Evolutionary conservation across 2,888 invertebrate genomes (phyloP).

Genomic region (Rhingia campestris): DNA sequence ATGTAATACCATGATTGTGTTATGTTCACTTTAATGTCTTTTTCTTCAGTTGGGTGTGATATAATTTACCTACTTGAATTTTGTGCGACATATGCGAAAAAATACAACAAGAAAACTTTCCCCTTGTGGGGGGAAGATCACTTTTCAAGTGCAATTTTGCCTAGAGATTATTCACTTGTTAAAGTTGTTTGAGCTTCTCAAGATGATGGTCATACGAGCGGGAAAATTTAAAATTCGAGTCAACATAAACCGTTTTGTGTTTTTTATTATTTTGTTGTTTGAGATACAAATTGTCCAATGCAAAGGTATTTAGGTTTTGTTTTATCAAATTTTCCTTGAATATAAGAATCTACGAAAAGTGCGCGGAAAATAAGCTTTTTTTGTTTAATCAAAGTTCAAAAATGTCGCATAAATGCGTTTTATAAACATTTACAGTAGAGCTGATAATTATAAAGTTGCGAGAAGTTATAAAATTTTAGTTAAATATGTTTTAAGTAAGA

Average conservation of each 20-base stretch:
- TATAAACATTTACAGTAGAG: too few species aligned
- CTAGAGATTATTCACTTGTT: slow-evolving; percentile 9
- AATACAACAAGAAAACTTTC: slow-evolving; percentile 35
- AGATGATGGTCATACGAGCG: slow-evolving; percentile 28
- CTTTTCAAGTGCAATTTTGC: not conserved
- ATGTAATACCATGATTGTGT: not conserved
- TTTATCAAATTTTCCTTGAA: not conserved
- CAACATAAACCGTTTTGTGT: not conserved
- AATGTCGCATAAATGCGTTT: too few species aligned
- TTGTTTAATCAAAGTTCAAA: too few species aligned
- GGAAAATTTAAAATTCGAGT: not conserved
- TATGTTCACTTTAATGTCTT: slow-evolving; percentile 1
- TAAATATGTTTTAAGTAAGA: too few species aligned
- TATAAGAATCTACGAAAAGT: not conserved
- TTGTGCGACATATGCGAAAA: not conserved
- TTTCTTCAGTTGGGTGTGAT: not conserved
- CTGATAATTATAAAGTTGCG: too few species aligned
- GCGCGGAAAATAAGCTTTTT: not conserved
- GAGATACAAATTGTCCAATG: not conserved
- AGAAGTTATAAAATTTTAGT: too few species aligned
- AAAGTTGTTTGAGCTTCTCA: slow-evolving; percentile 6
- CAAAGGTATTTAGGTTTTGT: slow-evolving; percentile 29
- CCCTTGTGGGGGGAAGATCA: not conserved
- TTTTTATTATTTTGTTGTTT: slow-evolving; percentile 1
- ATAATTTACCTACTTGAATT: slow-evolving; percentile 12